phyloP scores from a whole-genome alignment of 2,888 invertebrate genomes.

The Chloromyia formosa region DNA sequence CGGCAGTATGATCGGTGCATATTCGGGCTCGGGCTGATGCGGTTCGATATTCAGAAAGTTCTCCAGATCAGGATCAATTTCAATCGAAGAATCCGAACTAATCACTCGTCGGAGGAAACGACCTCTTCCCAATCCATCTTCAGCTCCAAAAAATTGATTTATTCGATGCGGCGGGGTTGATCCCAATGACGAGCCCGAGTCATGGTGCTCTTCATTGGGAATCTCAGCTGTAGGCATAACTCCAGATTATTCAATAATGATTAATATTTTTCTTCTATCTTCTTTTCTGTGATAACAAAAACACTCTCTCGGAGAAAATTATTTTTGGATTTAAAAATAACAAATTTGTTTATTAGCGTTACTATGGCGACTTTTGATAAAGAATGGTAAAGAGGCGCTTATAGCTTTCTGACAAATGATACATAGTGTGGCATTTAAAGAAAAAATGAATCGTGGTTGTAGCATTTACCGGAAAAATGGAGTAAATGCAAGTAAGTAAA shows the following conservation, averaged over 20 bases:
- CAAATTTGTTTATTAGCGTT: conserved; percentile 10
- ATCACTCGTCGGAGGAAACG: conserved; percentile 42
- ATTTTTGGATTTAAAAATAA: background rate
- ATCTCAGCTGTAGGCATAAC: conserved; percentile 32
- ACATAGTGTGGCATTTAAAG: too few relatives aligned
- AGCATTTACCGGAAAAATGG: too few relatives aligned
- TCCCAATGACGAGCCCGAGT: conserved; percentile 59
- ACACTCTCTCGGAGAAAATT: background rate
- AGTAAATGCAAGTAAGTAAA: too few relatives aligned
- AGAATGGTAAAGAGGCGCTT: too few relatives aligned
- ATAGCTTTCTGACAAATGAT: too few relatives aligned
- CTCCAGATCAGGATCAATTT: conserved; percentile 51
- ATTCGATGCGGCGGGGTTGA: conserved; percentile 57
- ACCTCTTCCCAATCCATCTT: conserved; percentile 26
- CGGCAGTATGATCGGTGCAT: conserved; percentile 68
- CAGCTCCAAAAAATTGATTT: conserved; percentile 42
- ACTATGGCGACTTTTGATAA: background rate
- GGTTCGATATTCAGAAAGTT: conserved; percentile 33
- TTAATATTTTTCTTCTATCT: too few relatives aligned
- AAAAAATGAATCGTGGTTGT: too few relatives aligned
- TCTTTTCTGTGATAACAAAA: too few relatives aligned
- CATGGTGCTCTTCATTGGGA: conserved; percentile 55
- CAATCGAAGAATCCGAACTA: conserved; percentile 45
- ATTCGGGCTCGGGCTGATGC: conserved; percentile 59
- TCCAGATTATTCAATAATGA: background rate